Evolutionary conservation across 2,113 vertebrate species (phyloP), one percentile per base, ranked within the genome.

Genomic region (Hoplias malabaricus): DNA sequence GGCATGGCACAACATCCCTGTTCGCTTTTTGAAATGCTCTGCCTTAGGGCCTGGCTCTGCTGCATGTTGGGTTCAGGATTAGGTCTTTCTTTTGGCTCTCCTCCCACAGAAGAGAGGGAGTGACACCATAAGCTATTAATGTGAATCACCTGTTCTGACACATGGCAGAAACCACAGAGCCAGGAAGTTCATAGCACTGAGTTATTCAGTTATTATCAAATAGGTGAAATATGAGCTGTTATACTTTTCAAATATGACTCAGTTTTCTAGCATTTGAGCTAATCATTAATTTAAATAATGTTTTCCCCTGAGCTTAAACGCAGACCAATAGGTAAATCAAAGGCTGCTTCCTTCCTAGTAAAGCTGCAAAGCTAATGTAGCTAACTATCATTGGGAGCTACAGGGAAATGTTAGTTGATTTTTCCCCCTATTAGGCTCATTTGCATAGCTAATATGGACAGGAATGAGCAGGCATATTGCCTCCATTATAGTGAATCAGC

Each of bases 101-200:
- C n/a, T 40, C 50, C 69, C 25, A 36, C 7, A 16, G 12, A 25
- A 50, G 16, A 10, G 25, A 8, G n/a, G 2, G 31, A 19, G 48
- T 66, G 61, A 54, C 53, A 62, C 31, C 33, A 67, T 40, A 9
- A 40, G 43, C 27, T 65, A 66, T 53, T 53, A 34, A 66, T 66
- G 46, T 53, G 31, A 25, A 21, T 54, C 31, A 67, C 61, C 62
- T 54, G 73, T 65, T 50, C 27, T 65, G 73, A 63, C 59, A 75
- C 29, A 75, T 65, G 40, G 43, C 23, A 12, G 25, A 40, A 2
- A n/a, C 38, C 42, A 27, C 5, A 48, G 57, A 19, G 42, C 53
- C 74, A 12, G 3, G 2, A 21, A n/a, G n/a, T n/a, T n/a, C n/a
- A n/a, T n/a, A n/a, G n/a, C n/a, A n/a, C 16, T 53, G 16, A 53